Evolutionary conservation across 1,140 invertebrate genomes (phyloP), one percentile per base, ranked within the genome.

Genomic region (Chrysoperla carnea): DNA sequence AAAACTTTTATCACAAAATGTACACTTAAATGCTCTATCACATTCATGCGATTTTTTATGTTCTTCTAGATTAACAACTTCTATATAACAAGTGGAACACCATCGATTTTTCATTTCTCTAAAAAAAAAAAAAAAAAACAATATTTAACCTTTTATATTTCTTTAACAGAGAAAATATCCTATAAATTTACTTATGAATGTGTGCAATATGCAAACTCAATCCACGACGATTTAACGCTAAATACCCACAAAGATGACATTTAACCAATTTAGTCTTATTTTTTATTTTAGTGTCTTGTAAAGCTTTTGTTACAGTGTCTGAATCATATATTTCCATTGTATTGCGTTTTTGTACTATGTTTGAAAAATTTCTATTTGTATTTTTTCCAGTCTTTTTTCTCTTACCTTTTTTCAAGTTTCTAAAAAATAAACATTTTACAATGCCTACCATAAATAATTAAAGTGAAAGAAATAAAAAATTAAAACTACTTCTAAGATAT

Each of bases 1-100:
- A 28, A 46, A 46, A n/a, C 11, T 11, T 40, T 41, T 39, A 4
- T 38, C 40, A 37, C 45, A 46, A 39, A 46, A 40, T 35, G 37
- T 39, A 39, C 45, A 46, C 11, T 8, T 14, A 13, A 38, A 41
- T 11, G 39, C 35, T 12, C 33, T 27, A 6, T 4, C 28, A 12
- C 40, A 27, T n/a, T 6, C 13, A 23, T 46, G 45, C 14, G 6
- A 11, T 15, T 38, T 35, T 11, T 28, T 33, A 27, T 46, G 45
- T 12, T 39, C 23, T 1, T 12, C 7, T 36, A 46, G 36, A 29
- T 42, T 13, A 13, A 42, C 45, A 2, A 46, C 45, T 43, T 42
- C 41, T 31, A 8, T 14, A 23, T 46, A 37, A 36, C 45, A 46
- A 23, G 36, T 37, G 2, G 36, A 42, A 38, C 45, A 46, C 45